Evolutionary conservation across 37 sponge, comb jelly and placozoan species (phyloP).

Genomic region (Diacarnus erythraeanus): DNA sequence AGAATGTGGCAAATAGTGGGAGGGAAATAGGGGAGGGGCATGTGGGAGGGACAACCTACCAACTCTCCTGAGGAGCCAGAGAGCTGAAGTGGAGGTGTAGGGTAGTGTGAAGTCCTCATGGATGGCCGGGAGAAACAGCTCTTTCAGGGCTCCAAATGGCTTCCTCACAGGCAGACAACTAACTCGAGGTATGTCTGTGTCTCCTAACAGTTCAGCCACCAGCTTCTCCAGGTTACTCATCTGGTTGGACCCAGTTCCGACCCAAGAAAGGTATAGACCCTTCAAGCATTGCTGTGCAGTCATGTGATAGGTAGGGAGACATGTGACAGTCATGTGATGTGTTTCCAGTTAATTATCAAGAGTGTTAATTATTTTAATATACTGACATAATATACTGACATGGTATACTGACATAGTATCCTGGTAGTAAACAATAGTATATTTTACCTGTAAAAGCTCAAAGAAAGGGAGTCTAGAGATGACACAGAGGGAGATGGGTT

Average conservation of each 20-base stretch:
- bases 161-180: slow-evolving; percentile 39
- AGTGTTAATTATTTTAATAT: too few relatives aligned
- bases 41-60: slow-evolving; percentile 33
- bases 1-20: background rate
- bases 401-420: too few relatives aligned
- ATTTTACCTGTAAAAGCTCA: slow-evolving; percentile 51
- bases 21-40: too few relatives aligned
- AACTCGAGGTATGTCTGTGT: slow-evolving; percentile 24
- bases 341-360: too few relatives aligned
- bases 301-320: background rate
- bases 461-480: slow-evolving; percentile 56
- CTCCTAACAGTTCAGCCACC: slow-evolving; percentile 28
- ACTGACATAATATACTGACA: too few relatives aligned
- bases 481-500: slow-evolving; percentile 58
- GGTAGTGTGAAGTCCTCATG: slow-evolving; percentile 32
- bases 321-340: background rate
- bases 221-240: slow-evolving; percentile 23
- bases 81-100: slow-evolving; percentile 45
- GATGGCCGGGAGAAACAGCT: slow-evolving; percentile 43
- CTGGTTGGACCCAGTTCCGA: background rate
- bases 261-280: slow-evolving; percentile 38
- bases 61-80: slow-evolving; percentile 49
- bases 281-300: slow-evolving; percentile 44
- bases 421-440: background rate
- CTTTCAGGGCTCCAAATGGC: slow-evolving; percentile 37